Base-by-base conservation (phyloP, 2,888 invertebrate species). In the Aproaerema taeniolella region DNA sequence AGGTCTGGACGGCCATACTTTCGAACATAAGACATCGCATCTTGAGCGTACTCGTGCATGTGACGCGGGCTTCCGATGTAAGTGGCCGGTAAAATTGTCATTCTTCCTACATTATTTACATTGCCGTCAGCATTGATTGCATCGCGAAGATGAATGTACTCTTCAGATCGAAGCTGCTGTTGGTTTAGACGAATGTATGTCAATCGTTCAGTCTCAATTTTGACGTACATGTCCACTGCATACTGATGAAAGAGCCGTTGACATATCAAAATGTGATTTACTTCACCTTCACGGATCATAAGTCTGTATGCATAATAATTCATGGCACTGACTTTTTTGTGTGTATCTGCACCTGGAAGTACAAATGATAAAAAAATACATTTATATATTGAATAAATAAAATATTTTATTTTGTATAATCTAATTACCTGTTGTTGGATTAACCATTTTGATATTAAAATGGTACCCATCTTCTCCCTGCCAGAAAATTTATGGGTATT, bases 1-100 rank as follows among this genome's bases (percentile, higher is more conserved):
- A 49, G 16, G 28, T 58, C 52, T 43, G 52, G 53, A n/a, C 40
- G 39, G 9, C 57, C 53, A 30, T 55, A 54, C 20, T 52, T 38
- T 10, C 58, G 48, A 20, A 64, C 59, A 47, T 56, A 61, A 6
- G 56, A 40, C 53, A 62, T 49, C 4, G 51, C 50, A 38, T 54
- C 52, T 13, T 52, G 49, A 25, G 49, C 36, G 28, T 49, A 43
- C 39, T 50, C 45, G 9, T 50, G 50, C 39, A 46, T 41, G 31
- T 50, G 38, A 2, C 50, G 37, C 6, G 47, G 47, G 17, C 46
- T 45, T 30, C 44, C 39, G 10, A 42, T 43, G 13, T 38, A 42
- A 15, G 40, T 46, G 1, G 57, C 38, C 28, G 61, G 56, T 2
- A 61, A 37, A 47, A 59, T 54, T 34, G 46, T 44, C 32, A 50